These are phyloP conservation scores for Lipophrys pholis DNA, from an alignment of 2,113 vertebrate species.

Conservation along the genomic window DNA sequence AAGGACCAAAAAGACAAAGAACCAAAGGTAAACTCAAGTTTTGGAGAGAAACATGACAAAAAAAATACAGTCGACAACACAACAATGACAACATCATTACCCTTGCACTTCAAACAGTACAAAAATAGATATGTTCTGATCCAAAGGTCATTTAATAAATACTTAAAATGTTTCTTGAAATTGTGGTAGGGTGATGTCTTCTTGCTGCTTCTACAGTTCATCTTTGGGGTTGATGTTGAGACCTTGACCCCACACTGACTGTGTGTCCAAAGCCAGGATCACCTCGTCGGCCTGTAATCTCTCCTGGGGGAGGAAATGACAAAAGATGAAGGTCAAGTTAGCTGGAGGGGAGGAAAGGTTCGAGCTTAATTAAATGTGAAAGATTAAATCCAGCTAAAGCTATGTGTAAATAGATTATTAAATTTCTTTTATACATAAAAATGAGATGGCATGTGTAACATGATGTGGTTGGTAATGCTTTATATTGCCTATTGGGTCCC, in stretches of 20 bases:
- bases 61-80: constrained; percentile 19
- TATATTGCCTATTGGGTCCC: too few species aligned
- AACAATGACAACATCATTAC: constrained; percentile 55
- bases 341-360: too few species aligned
- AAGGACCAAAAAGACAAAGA: constrained; percentile 4
- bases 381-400: too few species aligned
- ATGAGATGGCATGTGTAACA: too few species aligned
- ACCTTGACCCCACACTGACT: constrained; percentile 77
- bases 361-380: background rate
- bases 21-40: constrained; percentile 56
- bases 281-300: constrained; percentile 96
- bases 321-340: background rate
- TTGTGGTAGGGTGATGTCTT: background rate
- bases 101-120: constrained; percentile 86
- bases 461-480: too few species aligned
- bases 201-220: constrained; percentile 85
- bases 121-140: constrained; percentile 96
- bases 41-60: constrained; percentile 30
- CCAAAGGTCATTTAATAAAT: constrained; percentile 94
- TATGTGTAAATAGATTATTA: too few species aligned
- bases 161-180: constrained; percentile 69
- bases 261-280: constrained; percentile 86
- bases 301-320: constrained; percentile 82
- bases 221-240: constrained; percentile 93
- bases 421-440: too few species aligned